Evolutionary conservation across 2,113 vertebrate species (phyloP).

Genomic region (Furnarius figulus): DNA sequence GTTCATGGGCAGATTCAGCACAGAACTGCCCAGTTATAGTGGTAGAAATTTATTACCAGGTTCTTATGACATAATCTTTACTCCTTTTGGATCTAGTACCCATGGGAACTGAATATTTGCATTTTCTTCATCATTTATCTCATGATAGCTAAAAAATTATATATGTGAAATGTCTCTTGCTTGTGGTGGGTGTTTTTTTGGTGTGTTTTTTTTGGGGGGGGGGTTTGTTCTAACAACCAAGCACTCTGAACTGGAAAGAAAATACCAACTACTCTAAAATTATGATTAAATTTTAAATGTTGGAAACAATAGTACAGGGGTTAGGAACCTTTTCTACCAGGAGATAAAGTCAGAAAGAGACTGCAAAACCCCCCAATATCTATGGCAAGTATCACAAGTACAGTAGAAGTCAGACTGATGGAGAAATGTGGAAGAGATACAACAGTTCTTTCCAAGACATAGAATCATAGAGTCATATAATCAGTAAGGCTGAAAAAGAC

Average conservation of each 20-base stretch:
- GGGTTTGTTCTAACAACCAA: background rate
- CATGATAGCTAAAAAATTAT: background rate
- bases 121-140: background rate
- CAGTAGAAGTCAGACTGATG: background rate
- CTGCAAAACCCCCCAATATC: background rate
- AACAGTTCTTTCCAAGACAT: background rate
- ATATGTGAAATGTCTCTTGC: accelerated
- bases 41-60: background rate
- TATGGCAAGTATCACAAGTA: background rate
- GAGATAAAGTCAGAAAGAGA: background rate
- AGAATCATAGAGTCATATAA: background rate
- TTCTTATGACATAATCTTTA: background rate
- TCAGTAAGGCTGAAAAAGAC: background rate
- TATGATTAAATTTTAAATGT: background rate
- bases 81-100: background rate
- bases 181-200: background rate
- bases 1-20: background rate
- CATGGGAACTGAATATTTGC: background rate
- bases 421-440: background rate
- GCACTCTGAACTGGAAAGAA: background rate
- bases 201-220: background rate
- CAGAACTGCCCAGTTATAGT: background rate
- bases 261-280: background rate
- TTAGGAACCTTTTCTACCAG: background rate
- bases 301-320: background rate